Conservation (phyloP, 2,113 vertebrate genomes). For the Gnathonemus longibarbis region DNA sequence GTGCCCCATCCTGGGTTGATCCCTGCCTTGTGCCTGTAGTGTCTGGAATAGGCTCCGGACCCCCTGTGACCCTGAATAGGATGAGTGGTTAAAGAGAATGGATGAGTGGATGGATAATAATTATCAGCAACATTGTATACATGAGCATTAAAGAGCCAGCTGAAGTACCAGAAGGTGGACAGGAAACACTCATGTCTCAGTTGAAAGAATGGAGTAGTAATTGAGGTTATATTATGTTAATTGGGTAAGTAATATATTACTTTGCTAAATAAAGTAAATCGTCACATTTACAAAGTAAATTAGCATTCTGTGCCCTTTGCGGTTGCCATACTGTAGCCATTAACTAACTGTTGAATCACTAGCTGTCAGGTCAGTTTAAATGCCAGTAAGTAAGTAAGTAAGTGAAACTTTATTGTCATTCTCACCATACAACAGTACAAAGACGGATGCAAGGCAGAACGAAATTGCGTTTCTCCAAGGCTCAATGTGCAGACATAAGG, state of each 20-base stretch:
- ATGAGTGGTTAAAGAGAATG: too few species aligned
- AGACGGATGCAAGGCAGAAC: too few species aligned
- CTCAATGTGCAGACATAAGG: too few species aligned
- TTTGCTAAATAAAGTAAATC: not conserved
- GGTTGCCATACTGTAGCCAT: not conserved
- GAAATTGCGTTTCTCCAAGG: too few species aligned
- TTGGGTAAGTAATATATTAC: not conserved
- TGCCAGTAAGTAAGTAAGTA: not conserved
- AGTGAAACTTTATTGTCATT: too few species aligned
- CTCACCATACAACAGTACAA: too few species aligned
- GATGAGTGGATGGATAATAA: too few species aligned
- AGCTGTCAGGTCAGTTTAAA: not conserved
- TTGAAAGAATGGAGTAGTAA: not conserved
- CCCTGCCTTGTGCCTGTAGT: too few species aligned
- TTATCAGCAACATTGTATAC: not conserved
- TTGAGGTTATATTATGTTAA: not conserved
- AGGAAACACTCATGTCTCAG: not conserved
- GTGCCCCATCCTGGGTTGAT: too few species aligned
- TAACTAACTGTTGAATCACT: not conserved
- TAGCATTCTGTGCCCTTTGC: not conserved
- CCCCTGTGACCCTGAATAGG: too few species aligned
- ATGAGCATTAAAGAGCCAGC: not conserved
- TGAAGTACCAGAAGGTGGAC: not conserved
- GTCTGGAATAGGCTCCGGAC: too few species aligned
- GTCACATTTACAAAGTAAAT: not conserved